Percentiles rank a stretch among this genome's conserved stretches.
phyloP scores from a whole-genome alignment of 2,113 vertebrate species.

The Rhabdomys dilectus region DNA sequence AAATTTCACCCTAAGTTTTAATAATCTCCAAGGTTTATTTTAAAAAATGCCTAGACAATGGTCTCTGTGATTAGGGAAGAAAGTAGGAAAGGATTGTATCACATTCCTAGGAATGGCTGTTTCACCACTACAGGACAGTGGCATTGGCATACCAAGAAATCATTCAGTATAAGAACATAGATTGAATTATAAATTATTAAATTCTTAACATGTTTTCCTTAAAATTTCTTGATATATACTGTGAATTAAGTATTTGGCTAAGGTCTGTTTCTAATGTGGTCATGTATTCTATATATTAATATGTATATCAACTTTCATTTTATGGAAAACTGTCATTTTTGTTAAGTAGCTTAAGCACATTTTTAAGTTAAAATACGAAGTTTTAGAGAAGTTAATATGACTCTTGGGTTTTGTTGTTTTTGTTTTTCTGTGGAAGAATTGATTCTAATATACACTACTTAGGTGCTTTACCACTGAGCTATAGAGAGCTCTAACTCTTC shows the following conservation, averaged over 20 bases:
- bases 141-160: conserved; percentile 9
- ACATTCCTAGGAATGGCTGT: neutral
- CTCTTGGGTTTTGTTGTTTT: neutral
- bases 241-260: neutral
- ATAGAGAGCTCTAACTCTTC: neutral
- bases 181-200: conserved; percentile 6
- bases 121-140: conserved; percentile 9
- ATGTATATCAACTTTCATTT: neutral
- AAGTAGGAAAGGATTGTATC: neutral
- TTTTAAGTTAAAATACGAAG: neutral
- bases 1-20: neutral
- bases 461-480: neutral
- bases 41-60: neutral
- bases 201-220: neutral
- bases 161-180: neutral
- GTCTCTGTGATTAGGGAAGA: conserved; percentile 3
- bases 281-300: neutral
- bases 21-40: neutral
- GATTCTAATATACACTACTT: neutral
- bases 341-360: neutral
- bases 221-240: conserved; percentile 1
- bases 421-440: neutral
- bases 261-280: neutral
- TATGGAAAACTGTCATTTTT: neutral
- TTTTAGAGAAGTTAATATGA: neutral